phyloP scores from a whole-genome alignment of 1,140 invertebrate species.

The Hermatobates lingyangjiaoensis region DNA sequence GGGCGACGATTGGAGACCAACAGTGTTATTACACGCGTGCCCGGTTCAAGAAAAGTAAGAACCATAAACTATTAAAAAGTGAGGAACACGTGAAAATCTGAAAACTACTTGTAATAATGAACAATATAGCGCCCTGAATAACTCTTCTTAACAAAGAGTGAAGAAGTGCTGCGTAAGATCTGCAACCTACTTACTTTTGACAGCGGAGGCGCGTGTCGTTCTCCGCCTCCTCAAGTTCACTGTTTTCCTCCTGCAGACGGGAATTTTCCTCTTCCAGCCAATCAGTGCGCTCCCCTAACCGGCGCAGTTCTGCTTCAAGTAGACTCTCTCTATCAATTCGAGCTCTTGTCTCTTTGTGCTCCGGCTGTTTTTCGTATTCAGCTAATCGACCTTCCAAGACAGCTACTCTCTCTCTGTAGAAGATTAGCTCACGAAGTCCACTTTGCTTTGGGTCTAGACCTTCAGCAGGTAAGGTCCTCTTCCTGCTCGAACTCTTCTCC shows the following conservation, averaged over 20 bases:
- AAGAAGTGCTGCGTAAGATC: no score
- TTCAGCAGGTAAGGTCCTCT: slow-evolving; percentile 4
- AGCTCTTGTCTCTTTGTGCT: slow-evolving; percentile 11
- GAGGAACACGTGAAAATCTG: no score
- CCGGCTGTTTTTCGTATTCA: slow-evolving; percentile 16
- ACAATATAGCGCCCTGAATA: no score
- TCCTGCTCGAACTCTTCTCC: slow-evolving; percentile 14
- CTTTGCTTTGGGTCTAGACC: slow-evolving; percentile 2
- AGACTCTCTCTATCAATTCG: slow-evolving; percentile 15
- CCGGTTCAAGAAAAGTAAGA: no score
- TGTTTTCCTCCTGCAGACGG: slow-evolving; percentile 24
- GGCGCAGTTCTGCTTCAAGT: slow-evolving; percentile 18
- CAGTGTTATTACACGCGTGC: no score
- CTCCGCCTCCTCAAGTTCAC: slow-evolving; percentile 28
- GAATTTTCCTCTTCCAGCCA: slow-evolving; percentile 21
- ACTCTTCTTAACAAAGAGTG: no score
- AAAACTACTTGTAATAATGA: no score
- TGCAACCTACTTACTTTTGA: slow-evolving; percentile 25
- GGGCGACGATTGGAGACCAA: no score
- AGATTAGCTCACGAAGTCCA: slow-evolving; percentile 14
- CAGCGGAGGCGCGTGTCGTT: slow-evolving; percentile 26
- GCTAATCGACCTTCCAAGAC: slow-evolving; percentile 17
- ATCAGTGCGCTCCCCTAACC: slow-evolving; percentile 19
- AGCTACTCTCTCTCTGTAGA: slow-evolving; percentile 15
- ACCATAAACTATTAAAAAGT: no score